Conservation (phyloP, 2,888 invertebrate species). For the Bruchidius siliquastri region DNA sequence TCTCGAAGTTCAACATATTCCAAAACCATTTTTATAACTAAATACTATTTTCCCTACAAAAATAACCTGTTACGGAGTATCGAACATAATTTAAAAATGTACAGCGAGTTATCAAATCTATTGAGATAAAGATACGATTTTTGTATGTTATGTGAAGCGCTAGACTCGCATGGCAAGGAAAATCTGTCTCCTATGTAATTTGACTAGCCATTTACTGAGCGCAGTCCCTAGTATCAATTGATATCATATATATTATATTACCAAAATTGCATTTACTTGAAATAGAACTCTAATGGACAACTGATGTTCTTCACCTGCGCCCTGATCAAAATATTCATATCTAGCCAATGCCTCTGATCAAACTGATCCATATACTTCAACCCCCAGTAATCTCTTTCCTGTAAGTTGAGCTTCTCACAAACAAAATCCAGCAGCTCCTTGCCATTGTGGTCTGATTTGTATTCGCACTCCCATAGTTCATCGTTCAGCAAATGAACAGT, state of each 20-base stretch:
- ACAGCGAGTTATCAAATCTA: too few species aligned
- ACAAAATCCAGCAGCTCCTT: constrained; percentile 21
- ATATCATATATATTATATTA: background rate
- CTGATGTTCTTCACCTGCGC: constrained; percentile 20
- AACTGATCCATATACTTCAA: constrained; percentile 21
- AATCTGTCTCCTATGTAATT: too few species aligned
- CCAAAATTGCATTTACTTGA: background rate
- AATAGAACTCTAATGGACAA: constrained; percentile 7
- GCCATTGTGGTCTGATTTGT: constrained; percentile 24
- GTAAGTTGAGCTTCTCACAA: constrained; percentile 22
- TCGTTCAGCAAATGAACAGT: constrained; percentile 23
- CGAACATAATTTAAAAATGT: too few species aligned
- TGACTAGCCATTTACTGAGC: too few species aligned
- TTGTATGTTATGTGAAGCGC: too few species aligned
- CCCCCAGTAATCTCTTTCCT: constrained; percentile 23
- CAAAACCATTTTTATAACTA: too few species aligned
- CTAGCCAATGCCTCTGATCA: constrained; percentile 26
- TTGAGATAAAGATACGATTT: too few species aligned
- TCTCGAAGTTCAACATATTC: too few species aligned
- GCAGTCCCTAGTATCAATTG: too few species aligned
- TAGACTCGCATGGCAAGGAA: too few species aligned
- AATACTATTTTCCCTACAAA: too few species aligned
- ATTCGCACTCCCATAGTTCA: constrained; percentile 24
- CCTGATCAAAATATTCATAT: constrained; percentile 20
- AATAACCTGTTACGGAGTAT: too few species aligned